phyloP scores from a whole-genome alignment of 2,797 vertebrate species.

The Enteromius afrohamiltoni region DNA sequence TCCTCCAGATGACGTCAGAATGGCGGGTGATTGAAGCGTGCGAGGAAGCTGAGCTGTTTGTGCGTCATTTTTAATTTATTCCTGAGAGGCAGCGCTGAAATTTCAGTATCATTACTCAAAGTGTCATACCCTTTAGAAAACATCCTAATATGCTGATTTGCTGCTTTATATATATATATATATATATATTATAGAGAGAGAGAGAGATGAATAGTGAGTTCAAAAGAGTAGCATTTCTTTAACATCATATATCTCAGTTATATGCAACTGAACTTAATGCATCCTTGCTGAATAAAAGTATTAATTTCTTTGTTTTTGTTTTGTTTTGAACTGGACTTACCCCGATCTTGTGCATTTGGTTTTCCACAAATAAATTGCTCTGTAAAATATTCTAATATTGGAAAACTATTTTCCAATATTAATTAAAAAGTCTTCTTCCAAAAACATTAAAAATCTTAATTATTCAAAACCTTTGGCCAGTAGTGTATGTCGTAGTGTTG shows the following conservation, averaged over 20 bases:
- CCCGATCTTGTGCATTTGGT: not conserved
- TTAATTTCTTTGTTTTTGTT: not conserved
- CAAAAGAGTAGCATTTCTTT: not conserved
- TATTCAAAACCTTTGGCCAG: not conserved
- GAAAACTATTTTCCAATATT: not conserved
- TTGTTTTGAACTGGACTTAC: not conserved
- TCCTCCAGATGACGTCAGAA: conserved; percentile 25
- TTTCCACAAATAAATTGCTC: not conserved
- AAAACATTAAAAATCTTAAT: not conserved
- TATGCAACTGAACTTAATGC: not conserved
- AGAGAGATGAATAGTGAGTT: not conserved
- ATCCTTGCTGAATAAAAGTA: not conserved
- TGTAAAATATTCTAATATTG: no score
- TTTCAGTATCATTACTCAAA: not conserved
- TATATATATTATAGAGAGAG: no score
- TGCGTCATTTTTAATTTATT: not conserved
- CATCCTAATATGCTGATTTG: not conserved
- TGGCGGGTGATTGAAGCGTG: conserved; percentile 47
- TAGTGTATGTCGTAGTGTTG: not conserved
- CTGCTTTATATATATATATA: no score
- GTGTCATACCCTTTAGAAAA: not conserved
- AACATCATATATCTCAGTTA: not conserved
- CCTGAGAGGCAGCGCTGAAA: not conserved
- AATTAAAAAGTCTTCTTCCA: not conserved
- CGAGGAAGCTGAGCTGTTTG: no score